phyloP scores from a whole-genome alignment of 2,113 vertebrate species.

The Callipepla squamata region DNA sequence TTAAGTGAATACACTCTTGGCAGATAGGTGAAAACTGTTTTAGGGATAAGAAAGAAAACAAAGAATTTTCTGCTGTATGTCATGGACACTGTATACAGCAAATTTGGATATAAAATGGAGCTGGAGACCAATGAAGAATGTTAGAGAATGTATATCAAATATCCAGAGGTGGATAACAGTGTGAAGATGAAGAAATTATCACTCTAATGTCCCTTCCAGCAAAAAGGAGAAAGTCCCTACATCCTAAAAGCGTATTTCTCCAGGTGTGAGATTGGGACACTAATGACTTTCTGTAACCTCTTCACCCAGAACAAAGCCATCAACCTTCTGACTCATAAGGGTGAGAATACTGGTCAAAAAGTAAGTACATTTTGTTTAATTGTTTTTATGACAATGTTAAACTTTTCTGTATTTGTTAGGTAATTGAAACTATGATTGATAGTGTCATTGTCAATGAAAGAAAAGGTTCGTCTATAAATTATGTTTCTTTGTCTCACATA shows the following conservation, averaged over 20 bases:
- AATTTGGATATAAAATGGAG: not conserved
- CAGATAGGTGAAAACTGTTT: not conserved
- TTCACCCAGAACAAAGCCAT: not conserved
- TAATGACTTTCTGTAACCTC: not conserved
- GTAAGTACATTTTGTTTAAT: not conserved
- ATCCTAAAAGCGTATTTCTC: not conserved
- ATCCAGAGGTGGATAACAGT: not conserved
- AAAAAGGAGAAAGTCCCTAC: not conserved
- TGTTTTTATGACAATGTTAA: not conserved
- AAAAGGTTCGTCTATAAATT: not conserved
- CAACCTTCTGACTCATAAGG: not conserved
- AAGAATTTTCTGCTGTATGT: not conserved
- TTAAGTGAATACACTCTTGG: not conserved
- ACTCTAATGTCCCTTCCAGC: not conserved
- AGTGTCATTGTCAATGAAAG: not conserved
- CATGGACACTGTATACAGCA: not conserved
- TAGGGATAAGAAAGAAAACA: not conserved
- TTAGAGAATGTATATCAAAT: not conserved
- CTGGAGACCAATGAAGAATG: not conserved
- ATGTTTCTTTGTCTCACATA: not conserved
- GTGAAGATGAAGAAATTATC: not conserved
- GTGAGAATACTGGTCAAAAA: not conserved
- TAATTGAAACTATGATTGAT: not conserved
- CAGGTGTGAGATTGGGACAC: not conserved
- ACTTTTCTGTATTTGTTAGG: not conserved